Conservation (phyloP, 2,888 invertebrate species). For the Eueremaeus valkanovi region DNA sequence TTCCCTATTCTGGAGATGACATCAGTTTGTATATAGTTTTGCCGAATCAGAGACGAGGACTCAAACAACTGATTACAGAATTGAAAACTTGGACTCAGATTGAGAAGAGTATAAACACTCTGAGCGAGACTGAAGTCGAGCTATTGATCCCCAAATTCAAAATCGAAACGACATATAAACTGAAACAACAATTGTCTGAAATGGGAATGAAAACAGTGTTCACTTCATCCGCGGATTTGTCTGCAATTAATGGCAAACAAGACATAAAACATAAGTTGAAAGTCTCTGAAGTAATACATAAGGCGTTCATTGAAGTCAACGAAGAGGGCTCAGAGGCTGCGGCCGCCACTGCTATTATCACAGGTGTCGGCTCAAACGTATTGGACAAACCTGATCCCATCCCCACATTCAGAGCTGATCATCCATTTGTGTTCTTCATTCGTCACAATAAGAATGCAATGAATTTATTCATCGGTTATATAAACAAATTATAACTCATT, state of each 20-base stretch:
- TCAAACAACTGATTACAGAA: too few relatives aligned
- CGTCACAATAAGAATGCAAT: slow-evolving; percentile 41
- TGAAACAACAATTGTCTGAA: slow-evolving; percentile 42
- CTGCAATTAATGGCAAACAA: not conserved
- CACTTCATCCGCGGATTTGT: slow-evolving; percentile 17
- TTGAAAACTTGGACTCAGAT: too few relatives aligned
- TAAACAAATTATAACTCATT: slow-evolving; percentile 40
- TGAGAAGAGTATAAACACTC: too few relatives aligned
- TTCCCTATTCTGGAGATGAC: too few relatives aligned
- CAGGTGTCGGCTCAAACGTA: not conserved
- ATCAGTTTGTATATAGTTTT: too few relatives aligned
- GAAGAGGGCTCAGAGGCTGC: slow-evolving; percentile 42
- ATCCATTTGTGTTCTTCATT: slow-evolving; percentile 51
- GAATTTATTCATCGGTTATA: slow-evolving; percentile 44
- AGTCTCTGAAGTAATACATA: slow-evolving; percentile 25
- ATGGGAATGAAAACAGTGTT: too few relatives aligned
- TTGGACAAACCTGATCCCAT: slow-evolving; percentile 25
- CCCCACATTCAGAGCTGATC: slow-evolving; percentile 46
- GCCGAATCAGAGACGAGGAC: too few relatives aligned
- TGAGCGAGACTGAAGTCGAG: too few relatives aligned
- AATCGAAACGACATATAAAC: too few relatives aligned
- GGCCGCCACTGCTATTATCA: slow-evolving; percentile 41
- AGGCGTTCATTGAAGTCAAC: slow-evolving; percentile 38
- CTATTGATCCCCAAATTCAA: too few relatives aligned
- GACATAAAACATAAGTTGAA: too few relatives aligned